Conservation (phyloP, 2,113 vertebrate species). For the Coreoperca whiteheadi region DNA sequence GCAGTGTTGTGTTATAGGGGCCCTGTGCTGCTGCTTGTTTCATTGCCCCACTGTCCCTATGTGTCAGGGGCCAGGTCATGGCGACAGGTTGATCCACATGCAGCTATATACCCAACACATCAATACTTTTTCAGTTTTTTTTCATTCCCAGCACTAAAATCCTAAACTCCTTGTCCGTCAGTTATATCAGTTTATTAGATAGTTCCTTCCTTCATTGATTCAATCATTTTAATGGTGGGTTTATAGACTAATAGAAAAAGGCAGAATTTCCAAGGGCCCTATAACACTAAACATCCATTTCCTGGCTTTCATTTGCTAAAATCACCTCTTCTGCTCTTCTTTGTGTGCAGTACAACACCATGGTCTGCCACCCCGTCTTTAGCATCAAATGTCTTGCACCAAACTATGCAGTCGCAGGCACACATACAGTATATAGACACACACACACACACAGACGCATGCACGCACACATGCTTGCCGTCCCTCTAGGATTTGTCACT, state of each 20-base stretch:
- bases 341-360: conserved; percentile 15
- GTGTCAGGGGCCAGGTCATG: conserved; percentile 83
- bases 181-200: conserved; percentile 35
- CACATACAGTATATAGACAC: not conserved
- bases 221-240: conserved; percentile 69
- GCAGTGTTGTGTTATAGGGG: conserved; percentile 73
- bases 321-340: conserved; percentile 7
- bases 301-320: conserved; percentile 37
- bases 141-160: conserved; percentile 30
- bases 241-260: conserved; percentile 65
- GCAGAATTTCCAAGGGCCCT: conserved; percentile 33
- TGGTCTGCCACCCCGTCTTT: not conserved
- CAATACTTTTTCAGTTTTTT: conserved; percentile 26
- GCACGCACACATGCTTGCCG: not conserved
- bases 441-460: conserved; percentile 3
- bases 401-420: conserved; percentile 8
- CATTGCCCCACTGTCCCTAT: conserved; percentile 84
- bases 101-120: conserved; percentile 14
- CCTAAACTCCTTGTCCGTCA: conserved; percentile 40
- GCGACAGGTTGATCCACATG: conserved; percentile 56
- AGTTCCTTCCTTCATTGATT: conserved; percentile 60
- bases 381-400: conserved; percentile 3
- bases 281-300: conserved; percentile 54
- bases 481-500: conserved; percentile 60
- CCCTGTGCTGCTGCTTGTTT: conserved; percentile 81